A percentile compares a stretch with the other conserved stretches of the same genome.
Evolutionary conservation across 2,888 invertebrate genomes (phyloP).

Genomic region (Caradrina clavipalpis): DNA sequence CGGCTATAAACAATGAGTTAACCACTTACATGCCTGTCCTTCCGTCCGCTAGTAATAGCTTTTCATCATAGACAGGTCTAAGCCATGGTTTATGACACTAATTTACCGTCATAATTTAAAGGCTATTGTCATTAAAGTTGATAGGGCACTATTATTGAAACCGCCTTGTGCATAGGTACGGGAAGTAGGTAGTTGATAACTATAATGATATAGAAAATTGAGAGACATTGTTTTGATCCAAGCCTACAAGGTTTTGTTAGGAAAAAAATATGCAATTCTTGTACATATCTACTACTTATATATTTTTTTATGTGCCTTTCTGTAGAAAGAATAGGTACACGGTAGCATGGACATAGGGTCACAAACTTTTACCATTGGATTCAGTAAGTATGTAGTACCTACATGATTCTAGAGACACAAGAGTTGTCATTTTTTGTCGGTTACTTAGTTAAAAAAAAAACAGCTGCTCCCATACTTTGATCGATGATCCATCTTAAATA

Average conservation of each 20-base stretch:
- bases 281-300: too few species aligned
- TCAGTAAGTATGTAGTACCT: too few species aligned
- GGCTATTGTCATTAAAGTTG: conserved; percentile 75
- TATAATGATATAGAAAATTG: conserved; percentile 17
- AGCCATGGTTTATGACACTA: conserved; percentile 71
- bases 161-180: conserved; percentile 55
- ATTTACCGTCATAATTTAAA: conserved; percentile 75
- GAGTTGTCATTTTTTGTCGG: too few species aligned
- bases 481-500: too few species aligned
- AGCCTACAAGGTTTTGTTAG: not conserved
- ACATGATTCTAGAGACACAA: too few species aligned
- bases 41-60: conserved; percentile 39
- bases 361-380: too few species aligned
- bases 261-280: not conserved
- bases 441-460: too few species aligned
- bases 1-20: conserved; percentile 46
- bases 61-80: conserved; percentile 56
- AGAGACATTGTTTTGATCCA: conserved; percentile 30
- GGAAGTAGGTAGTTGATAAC: conserved; percentile 49
- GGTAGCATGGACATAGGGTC: too few species aligned
- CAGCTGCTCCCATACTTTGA: too few species aligned
- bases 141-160: conserved; percentile 56
- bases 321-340: too few species aligned
- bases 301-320: too few species aligned
- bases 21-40: conserved; percentile 40